Base-by-base conservation (phyloP, 2,113 vertebrate species). In the Electrona antarctica region DNA sequence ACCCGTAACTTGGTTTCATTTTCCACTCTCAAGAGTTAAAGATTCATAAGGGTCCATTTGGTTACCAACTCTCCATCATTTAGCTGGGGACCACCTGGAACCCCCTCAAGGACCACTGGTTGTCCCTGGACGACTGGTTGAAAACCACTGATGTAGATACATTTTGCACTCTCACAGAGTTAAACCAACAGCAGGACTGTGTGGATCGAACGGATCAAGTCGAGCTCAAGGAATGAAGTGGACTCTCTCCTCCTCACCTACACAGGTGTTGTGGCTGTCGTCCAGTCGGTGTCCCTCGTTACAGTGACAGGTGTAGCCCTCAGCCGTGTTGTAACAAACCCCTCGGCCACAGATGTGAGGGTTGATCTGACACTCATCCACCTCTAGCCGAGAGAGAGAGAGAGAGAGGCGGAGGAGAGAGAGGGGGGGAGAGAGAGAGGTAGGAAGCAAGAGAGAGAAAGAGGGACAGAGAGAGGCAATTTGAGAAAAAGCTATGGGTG, bases 341-440 rank as follows among this genome's bases (percentile, higher is more conserved):
- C 98, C 98, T 4, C 89, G 92, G 75, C 96, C 97, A 85, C 98
- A 99, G 67, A 99, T 98, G 71, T 94, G 92, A 7, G 95, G 96
- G 81, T 94, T 96, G 71, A 98, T 92, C 12, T 93, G 92, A 69
- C 98, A 99, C 75, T 99, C 97, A 1, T 98, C 94, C 87, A 99
- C 96, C 91, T 97, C 97, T 98, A 80, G 29, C 14, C 47, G 59
- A 69, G 41, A 69, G 14, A 64, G 7, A 88, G 59, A 77, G 60
- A 85, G 67, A 87, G 21, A 67, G 13, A 49, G 11, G 13, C 6
- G 58, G n/a, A 51, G 13, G 8, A 61, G n/a, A 51, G n/a, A 74
- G 12, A 11, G 7, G 11, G 54, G 72, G 7, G 78, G 46, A 63
- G 50, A 65, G 13, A 12, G 56, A 11, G 4, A 69, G 33, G 8